Conservation (phyloP, 1,140 invertebrate genomes). For the Hyles euphorbiae region DNA sequence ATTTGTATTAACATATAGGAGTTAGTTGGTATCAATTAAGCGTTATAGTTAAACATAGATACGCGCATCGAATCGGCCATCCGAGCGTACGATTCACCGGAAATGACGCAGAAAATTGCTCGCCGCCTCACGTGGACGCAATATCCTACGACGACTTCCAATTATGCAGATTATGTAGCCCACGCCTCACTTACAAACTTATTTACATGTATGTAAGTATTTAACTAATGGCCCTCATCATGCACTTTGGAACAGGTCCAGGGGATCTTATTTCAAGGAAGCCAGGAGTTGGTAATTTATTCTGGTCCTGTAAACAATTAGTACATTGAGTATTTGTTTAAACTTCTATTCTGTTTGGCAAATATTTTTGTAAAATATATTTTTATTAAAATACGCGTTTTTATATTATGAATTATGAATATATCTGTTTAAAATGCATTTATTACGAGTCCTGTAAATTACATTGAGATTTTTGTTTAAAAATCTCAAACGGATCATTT, state of each 20-base stretch:
- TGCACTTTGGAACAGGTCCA: neutral
- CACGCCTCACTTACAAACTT: conserved; percentile 51
- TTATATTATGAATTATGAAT: too few relatives aligned
- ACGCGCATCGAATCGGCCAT: conserved; percentile 44
- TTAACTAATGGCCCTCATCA: conserved; percentile 4
- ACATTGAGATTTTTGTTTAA: too few relatives aligned
- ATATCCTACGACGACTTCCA: conserved; percentile 68
- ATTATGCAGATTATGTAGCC: conserved; percentile 69
- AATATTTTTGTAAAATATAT: too few relatives aligned
- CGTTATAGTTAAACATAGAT: conserved; percentile 41
- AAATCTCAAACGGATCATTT: too few relatives aligned
- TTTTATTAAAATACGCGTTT: too few relatives aligned
- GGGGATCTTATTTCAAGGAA: too few relatives aligned
- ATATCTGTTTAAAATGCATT: too few relatives aligned
- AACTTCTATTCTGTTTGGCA: too few relatives aligned
- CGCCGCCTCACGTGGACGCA: conserved; percentile 64
- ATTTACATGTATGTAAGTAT: conserved; percentile 32
- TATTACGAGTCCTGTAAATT: too few relatives aligned
- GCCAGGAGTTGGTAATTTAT: too few relatives aligned
- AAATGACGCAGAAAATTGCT: conserved; percentile 73
- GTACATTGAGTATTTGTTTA: too few relatives aligned
- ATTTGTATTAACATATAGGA: neutral
- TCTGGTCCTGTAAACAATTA: too few relatives aligned
- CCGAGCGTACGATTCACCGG: conserved; percentile 52
- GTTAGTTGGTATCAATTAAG: conserved; percentile 51